Percentiles rank a stretch among this genome's conserved stretches.
These are phyloP conservation scores for Belgica antarctica DNA, from an alignment of 2,888 invertebrate genomes.

Conservation along the genomic window DNA sequence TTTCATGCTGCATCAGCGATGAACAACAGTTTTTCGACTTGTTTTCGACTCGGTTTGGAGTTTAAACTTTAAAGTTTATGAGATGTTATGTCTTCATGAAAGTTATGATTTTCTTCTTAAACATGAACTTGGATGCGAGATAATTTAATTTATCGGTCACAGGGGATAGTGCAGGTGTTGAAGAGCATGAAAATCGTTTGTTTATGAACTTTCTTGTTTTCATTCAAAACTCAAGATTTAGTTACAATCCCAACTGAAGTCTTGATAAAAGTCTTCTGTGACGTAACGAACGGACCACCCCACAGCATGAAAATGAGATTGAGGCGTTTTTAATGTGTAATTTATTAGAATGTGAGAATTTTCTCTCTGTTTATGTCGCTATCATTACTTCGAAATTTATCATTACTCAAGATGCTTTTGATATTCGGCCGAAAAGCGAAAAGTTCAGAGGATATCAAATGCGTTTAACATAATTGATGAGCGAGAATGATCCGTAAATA, in stretches of 20 bases:
- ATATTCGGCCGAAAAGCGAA: not conserved
- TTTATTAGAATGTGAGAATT: conserved; percentile 40
- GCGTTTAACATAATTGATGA: conserved; percentile 11
- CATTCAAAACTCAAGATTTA: too few species aligned
- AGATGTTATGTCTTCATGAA: conserved; percentile 6
- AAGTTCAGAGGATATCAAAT: not conserved
- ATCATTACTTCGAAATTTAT: conserved; percentile 35
- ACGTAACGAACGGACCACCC: too few species aligned
- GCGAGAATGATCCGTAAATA: conserved; percentile 8
- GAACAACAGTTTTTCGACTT: not conserved
- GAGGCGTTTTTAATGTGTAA: not conserved
- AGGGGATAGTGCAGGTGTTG: too few species aligned
- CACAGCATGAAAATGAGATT: too few species aligned
- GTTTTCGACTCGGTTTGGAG: too few species aligned
- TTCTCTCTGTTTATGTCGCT: not conserved
- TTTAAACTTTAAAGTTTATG: not conserved
- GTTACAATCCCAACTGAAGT: too few species aligned
- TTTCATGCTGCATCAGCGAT: conserved; percentile 1
- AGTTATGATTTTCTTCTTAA: conserved; percentile 1
- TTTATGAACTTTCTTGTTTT: too few species aligned
- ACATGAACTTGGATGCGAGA: not conserved
- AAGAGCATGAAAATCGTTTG: too few species aligned
- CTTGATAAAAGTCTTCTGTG: too few species aligned
- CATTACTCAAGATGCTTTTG: not conserved
- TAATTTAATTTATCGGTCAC: too few species aligned